Evolutionary conservation across 1,140 invertebrate genomes (phyloP).

Genomic region (Heliothis virescens): DNA sequence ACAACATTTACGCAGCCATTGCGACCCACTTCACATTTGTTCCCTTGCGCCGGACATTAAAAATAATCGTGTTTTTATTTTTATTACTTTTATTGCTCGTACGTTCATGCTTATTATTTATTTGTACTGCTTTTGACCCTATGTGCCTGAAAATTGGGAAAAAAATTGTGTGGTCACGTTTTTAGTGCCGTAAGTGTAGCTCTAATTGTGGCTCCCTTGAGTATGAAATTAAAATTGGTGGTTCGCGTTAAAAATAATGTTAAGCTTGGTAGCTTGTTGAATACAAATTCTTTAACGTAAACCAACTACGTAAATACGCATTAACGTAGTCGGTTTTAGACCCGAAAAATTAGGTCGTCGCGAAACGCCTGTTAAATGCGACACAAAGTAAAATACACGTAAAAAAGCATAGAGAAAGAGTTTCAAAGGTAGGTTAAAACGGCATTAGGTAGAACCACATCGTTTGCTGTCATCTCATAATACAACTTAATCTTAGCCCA

Average conservation of each 20-base stretch:
- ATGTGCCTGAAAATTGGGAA: slow-evolving; percentile 1
- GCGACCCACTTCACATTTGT: slow-evolving; percentile 22
- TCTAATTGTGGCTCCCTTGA: neutral
- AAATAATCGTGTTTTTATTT: slow-evolving; percentile 48
- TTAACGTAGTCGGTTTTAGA: too few species aligned
- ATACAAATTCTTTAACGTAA: too few species aligned
- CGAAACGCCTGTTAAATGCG: too few species aligned
- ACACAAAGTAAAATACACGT: too few species aligned
- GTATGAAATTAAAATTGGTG: neutral
- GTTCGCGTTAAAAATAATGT: neutral
- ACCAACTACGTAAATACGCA: too few species aligned
- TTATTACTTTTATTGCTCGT: slow-evolving; percentile 43
- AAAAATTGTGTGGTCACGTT: slow-evolving; percentile 3
- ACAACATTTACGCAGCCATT: slow-evolving; percentile 21
- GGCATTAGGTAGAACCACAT: too few species aligned
- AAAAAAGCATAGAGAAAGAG: too few species aligned
- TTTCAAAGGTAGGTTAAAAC: too few species aligned
- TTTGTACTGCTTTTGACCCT: slow-evolving; percentile 8
- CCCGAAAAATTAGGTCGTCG: too few species aligned
- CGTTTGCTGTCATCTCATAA: too few species aligned
- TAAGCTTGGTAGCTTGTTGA: neutral
- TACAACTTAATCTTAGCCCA: too few species aligned
- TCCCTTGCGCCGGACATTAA: slow-evolving; percentile 47
- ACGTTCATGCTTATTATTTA: slow-evolving; percentile 36
- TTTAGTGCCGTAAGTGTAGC: slow-evolving; percentile 2